Evolutionary conservation across 1,140 invertebrate species (phyloP).

Genomic region (Bombus consobrinus): DNA sequence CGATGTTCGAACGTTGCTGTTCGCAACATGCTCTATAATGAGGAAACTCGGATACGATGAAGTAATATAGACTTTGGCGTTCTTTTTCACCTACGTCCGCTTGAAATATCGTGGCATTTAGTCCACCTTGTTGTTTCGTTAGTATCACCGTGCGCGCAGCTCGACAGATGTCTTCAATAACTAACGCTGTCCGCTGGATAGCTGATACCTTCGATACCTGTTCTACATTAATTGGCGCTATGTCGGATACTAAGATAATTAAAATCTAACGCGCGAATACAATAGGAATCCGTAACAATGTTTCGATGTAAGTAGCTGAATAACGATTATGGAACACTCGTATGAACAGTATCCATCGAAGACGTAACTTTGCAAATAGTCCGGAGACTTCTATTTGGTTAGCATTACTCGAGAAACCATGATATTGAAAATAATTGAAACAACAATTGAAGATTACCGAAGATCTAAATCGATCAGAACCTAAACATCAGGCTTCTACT

Average conservation of each 20-base stretch:
- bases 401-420: too few species aligned
- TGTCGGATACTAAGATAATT: not conserved
- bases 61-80: slow-evolving; percentile 34
- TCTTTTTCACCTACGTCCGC: slow-evolving; percentile 3
- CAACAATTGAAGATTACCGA: too few species aligned
- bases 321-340: too few species aligned
- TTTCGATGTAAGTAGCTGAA: too few species aligned
- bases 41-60: slow-evolving; percentile 48
- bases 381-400: too few species aligned
- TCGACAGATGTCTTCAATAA: slow-evolving; percentile 9
- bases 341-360: too few species aligned
- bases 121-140: slow-evolving; percentile 31
- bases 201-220: not conserved
- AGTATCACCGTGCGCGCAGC: not conserved
- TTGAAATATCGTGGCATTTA: slow-evolving; percentile 45
- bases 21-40: slow-evolving; percentile 39
- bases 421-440: too few species aligned
- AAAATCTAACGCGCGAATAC: not conserved
- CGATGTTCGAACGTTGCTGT: slow-evolving; percentile 35
- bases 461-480: too few species aligned
- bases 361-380: too few species aligned
- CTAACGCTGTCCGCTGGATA: not conserved
- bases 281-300: too few species aligned
- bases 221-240: not conserved
- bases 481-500: too few species aligned